phyloP scores from a whole-genome alignment of 1,140 invertebrate species.

The Lepidurus arcticus region DNA sequence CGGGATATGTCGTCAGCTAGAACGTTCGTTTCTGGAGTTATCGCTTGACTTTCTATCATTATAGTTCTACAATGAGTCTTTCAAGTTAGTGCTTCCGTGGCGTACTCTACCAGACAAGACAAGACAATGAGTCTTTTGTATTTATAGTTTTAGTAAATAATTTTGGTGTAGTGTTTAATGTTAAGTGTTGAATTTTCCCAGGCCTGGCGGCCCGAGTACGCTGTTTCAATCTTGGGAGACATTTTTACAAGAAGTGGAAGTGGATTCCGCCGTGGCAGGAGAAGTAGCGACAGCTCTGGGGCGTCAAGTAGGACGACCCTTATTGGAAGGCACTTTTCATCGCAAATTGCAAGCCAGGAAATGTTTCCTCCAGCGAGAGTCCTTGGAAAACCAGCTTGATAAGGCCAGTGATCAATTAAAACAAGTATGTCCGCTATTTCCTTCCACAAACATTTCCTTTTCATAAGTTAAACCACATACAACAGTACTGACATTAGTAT shows the following conservation, averaged over 20 bases:
- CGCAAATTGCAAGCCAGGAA: slow-evolving; percentile 89
- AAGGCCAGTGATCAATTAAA: slow-evolving; percentile 84
- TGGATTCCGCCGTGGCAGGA: slow-evolving; percentile 81
- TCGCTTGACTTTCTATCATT: too few relatives aligned
- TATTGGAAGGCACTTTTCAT: slow-evolving; percentile 82
- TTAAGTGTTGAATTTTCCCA: slow-evolving; percentile 42
- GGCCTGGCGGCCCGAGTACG: slow-evolving; percentile 68
- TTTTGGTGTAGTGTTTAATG: too few relatives aligned
- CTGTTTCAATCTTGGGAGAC: slow-evolving; percentile 88
- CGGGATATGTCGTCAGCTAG: too few relatives aligned
- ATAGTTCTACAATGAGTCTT: too few relatives aligned
- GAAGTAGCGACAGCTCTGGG: slow-evolving; percentile 78
- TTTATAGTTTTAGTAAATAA: too few relatives aligned
- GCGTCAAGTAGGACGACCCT: slow-evolving; percentile 75
- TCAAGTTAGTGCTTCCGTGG: too few relatives aligned
- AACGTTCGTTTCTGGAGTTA: too few relatives aligned
- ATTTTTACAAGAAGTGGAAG: slow-evolving; percentile 83
- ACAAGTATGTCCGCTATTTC: slow-evolving; percentile 53
- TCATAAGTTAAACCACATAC: neutral
- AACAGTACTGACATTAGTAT: too few relatives aligned
- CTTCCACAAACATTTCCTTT: neutral
- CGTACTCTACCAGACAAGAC: too few relatives aligned
- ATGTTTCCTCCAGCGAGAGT: slow-evolving; percentile 82
- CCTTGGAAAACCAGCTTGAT: slow-evolving; percentile 78
- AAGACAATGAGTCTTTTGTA: too few relatives aligned